phyloP scores from a whole-genome alignment of 2,113 vertebrate species.

The Todiramphus chloris region DNA sequence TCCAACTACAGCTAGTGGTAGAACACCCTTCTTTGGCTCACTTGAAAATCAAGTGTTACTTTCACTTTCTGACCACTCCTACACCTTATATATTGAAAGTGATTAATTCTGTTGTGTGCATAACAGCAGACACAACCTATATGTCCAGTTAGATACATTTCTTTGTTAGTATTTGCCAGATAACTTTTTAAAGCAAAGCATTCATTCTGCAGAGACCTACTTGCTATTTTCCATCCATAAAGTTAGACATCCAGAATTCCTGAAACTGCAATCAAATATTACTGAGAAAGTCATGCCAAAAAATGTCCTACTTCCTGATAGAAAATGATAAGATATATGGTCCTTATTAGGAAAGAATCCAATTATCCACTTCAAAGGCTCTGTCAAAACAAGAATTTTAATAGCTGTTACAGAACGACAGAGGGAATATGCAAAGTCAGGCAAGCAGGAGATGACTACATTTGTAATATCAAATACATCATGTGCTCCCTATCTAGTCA shows the following conservation, averaged over 20 bases:
- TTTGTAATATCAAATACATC: neutral
- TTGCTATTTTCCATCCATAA: neutral
- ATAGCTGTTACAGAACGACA: neutral
- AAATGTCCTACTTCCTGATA: neutral
- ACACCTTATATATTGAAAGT: neutral
- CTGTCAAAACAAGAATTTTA: slow-evolving; percentile 38
- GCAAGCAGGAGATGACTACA: neutral
- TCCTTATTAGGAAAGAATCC: slow-evolving; percentile 31
- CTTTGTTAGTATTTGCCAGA: neutral
- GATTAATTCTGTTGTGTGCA: neutral
- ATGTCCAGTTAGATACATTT: neutral
- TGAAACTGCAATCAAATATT: neutral
- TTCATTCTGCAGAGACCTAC: neutral
- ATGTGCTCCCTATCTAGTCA: neutral
- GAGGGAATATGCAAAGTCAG: neutral
- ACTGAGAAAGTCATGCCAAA: neutral
- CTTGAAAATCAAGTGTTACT: neutral
- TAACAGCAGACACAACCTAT: neutral
- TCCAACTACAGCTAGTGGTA: neutral
- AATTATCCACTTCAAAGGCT: slow-evolving; percentile 26
- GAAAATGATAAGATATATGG: neutral
- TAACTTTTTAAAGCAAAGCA: neutral
- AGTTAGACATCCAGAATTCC: neutral
- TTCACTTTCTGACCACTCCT: neutral
- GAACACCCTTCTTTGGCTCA: neutral